Base-by-base conservation (phyloP, 2,888 invertebrate genomes). In the Anagyrus pseudococci region DNA sequence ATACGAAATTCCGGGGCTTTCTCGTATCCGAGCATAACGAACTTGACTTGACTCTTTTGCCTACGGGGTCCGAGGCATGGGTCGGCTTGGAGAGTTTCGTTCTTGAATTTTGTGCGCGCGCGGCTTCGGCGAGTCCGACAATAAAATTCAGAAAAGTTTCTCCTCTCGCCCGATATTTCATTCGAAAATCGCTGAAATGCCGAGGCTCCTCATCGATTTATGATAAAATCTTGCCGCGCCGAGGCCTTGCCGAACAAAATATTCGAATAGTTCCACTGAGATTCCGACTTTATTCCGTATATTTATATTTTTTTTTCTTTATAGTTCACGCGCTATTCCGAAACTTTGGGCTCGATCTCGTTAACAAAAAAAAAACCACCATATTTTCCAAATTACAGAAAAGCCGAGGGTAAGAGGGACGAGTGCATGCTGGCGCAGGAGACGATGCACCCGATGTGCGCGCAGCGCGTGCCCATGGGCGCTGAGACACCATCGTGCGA, bases 371-470 rank as follows among this genome's bases (percentile, higher is more conserved):
- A 2, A 50, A 33, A 33, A 19, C n/a, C n/a, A 50, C 10, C 47
- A n/a, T 23, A 10, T 22, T 58, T 64, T 64, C 66, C 57, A 56
- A 66, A 68, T 78, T 80, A 6, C 80, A 94, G 94, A 83, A 94
- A 93, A 88, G 91, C 92, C 37, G 90, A 91, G 76, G 91, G 91
- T 82, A 90, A 90, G 73, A 89, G 92, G 78, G 93, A 94, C 78
- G 89, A 90, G 68, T 96, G 95, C 83, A 88, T 93, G 85, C 87
- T 91, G 73, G 93, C 95, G 67, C 94, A 94, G 82, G 93, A 94
- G 81, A 90, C 92, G 77, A 86, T 95, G 68, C 94, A 95, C 82
- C 95, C 95, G 10, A 87, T 89, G 48, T 95, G 95, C 81, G 94
- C 94, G 54, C 93, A 93, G 82, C 86, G 93, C 61, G 87, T 89